A percentile compares a stretch with the other conserved stretches of the same genome.
Conservation (phyloP, 1,140 invertebrate species). For the Drepana arcuata region DNA sequence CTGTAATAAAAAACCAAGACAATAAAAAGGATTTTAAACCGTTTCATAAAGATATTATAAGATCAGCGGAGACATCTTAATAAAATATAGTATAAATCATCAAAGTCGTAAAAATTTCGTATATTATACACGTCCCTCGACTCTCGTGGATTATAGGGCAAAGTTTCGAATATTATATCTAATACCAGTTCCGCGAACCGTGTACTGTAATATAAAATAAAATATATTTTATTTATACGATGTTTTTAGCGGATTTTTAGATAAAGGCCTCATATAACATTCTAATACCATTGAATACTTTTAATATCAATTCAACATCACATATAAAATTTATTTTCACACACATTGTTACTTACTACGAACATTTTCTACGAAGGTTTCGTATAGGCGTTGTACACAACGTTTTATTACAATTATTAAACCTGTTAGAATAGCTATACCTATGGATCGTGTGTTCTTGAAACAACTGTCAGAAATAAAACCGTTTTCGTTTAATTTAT, state of each 20-base stretch:
- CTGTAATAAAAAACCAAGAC: slow-evolving; percentile 30
- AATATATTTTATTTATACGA: slow-evolving; percentile 5
- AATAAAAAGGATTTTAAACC: slow-evolving; percentile 30
- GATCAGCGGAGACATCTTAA: slow-evolving; percentile 26
- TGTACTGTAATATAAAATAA: background rate
- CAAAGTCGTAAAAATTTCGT: slow-evolving; percentile 26
- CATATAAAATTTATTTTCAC: too few relatives aligned
- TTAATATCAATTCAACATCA: too few relatives aligned
- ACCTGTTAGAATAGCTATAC: too few relatives aligned
- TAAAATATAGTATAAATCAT: slow-evolving; percentile 30
- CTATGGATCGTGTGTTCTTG: slow-evolving; percentile 11
- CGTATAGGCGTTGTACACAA: too few relatives aligned
- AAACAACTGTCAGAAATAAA: slow-evolving; percentile 20
- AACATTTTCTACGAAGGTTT: too few relatives aligned
- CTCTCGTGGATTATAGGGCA: background rate
- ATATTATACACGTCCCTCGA: too few relatives aligned
- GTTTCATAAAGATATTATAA: slow-evolving; percentile 30
- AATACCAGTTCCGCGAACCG: background rate
- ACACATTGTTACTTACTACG: too few relatives aligned
- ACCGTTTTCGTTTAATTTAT: slow-evolving; percentile 27
- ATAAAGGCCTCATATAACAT: too few relatives aligned
- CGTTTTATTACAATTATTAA: too few relatives aligned
- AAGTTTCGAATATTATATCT: background rate
- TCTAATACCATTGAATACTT: too few relatives aligned
- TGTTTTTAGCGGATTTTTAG: background rate